These are phyloP conservation scores for Tenthredo amoena DNA, from an alignment of 2,888 invertebrate species.

Conservation along the genomic window DNA sequence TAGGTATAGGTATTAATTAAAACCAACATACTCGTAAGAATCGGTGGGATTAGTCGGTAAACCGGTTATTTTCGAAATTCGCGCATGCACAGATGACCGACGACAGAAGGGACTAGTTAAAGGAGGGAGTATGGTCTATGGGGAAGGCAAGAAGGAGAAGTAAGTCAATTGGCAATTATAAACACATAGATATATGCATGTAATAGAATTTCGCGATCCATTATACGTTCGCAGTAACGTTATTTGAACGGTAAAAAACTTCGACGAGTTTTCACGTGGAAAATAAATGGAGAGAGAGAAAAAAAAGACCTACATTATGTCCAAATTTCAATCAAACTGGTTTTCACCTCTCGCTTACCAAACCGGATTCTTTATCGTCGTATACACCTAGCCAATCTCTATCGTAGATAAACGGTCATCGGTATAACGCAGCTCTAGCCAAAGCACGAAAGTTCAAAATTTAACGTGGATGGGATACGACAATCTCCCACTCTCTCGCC, in stretches of 20 bases:
- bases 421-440: conserved; percentile 4
- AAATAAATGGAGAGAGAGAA: neutral
- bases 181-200: neutral
- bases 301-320: neutral
- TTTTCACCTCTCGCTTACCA: conserved; percentile 22
- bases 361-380: conserved; percentile 26
- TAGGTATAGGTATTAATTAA: conserved; percentile 30
- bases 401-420: conserved; percentile 18
- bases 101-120: conserved; percentile 32
- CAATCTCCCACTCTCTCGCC: neutral
- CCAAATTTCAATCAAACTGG: conserved; percentile 30
- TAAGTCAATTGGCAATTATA: conserved; percentile 10
- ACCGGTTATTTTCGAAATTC: conserved; percentile 50
- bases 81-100: conserved; percentile 26
- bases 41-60: conserved; percentile 29
- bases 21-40: conserved; percentile 28
- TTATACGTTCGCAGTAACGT: neutral
- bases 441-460: conserved; percentile 40
- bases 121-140: conserved; percentile 18
- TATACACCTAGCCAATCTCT: neutral
- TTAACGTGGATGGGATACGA: neutral
- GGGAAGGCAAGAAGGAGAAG: neutral
- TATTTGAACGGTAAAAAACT: neutral
- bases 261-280: neutral
- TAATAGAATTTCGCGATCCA: neutral